A percentile compares a stretch with the other conserved stretches of the same genome.
These are phyloP conservation scores for Cyanoramphus novaezelandiae DNA, from an alignment of 2,113 vertebrate genomes.

Conservation along the genomic window DNA sequence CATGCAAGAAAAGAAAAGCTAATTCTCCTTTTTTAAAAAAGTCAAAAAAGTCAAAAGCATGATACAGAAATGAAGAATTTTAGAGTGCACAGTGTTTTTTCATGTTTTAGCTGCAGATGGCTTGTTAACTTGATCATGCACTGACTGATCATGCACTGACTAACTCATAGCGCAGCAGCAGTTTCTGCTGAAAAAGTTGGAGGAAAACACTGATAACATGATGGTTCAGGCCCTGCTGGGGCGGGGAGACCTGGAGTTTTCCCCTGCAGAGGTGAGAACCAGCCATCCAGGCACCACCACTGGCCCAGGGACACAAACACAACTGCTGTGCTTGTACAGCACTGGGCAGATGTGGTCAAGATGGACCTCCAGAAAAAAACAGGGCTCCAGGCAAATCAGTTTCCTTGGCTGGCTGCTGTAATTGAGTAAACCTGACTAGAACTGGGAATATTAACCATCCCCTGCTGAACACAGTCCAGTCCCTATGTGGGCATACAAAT, in stretches of 20 bases:
- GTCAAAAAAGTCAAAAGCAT: not conserved
- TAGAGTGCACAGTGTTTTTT: not conserved
- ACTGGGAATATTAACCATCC: not conserved
- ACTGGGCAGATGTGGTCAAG: rapidly evolving
- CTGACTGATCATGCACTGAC: not conserved
- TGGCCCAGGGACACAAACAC: rapidly evolving
- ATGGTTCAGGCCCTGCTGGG: not conserved
- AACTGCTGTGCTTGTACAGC: not conserved
- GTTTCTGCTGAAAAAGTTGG: not conserved
- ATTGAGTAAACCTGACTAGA: not conserved
- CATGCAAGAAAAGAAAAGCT: not conserved
- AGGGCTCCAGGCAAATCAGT: not conserved
- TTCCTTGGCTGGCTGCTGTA: not conserved
- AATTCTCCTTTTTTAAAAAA: not conserved
- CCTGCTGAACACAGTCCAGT: not conserved
- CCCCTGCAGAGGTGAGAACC: not conserved
- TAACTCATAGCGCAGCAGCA: not conserved
- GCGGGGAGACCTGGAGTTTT: not conserved
- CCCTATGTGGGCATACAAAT: not conserved
- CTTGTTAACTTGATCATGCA: not conserved
- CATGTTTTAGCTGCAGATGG: not conserved
- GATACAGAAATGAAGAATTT: not conserved
- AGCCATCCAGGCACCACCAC: rapidly evolving
- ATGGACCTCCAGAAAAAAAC: not conserved
- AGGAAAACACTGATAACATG: not conserved